These are phyloP conservation scores for Odontesthes bonariensis DNA, from an alignment of 2,113 vertebrate genomes.

Conservation along the genomic window DNA sequence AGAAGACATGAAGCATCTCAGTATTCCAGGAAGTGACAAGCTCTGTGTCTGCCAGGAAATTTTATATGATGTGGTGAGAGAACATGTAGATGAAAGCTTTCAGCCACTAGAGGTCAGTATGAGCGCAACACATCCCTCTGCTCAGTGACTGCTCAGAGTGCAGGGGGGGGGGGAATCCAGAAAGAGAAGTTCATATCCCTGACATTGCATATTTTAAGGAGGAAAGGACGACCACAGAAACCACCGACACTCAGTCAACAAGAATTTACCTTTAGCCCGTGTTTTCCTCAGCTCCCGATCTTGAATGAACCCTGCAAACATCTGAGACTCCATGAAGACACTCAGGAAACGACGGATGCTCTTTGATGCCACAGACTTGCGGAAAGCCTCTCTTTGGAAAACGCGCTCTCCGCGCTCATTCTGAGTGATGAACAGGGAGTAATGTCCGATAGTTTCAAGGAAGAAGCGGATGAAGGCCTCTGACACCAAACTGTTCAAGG, in stretches of 20 bases:
- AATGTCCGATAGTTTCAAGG: conserved; percentile 97
- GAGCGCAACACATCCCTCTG: conserved; percentile 21
- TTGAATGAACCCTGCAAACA: conserved; percentile 99
- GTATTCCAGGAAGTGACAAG: conserved; percentile 11
- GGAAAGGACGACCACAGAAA: not conserved
- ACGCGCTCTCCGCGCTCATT: conserved; percentile 92
- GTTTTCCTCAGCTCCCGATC: conserved; percentile 96
- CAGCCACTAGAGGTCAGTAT: conserved; percentile 74
- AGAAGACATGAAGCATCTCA: not conserved
- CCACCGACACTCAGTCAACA: not conserved
- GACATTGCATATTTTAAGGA: not conserved
- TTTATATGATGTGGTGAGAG: conserved; percentile 14
- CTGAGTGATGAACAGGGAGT: conserved; percentile 95
- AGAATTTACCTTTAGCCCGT: conserved; percentile 91
- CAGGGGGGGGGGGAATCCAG: conserved; percentile 5
- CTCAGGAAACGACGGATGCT: conserved; percentile 98
- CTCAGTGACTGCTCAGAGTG: not conserved
- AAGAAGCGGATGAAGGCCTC: conserved; percentile 99
- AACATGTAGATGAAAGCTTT: conserved; percentile 9
- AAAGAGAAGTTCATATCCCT: not conserved
- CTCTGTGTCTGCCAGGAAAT: conserved; percentile 14
- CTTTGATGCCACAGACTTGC: conserved; percentile 98
- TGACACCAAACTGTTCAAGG: conserved; percentile 94
- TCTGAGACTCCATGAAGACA: conserved; percentile 99
- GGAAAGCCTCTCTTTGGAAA: conserved; percentile 97